Evolutionary conservation across 2,113 vertebrate species (phyloP), one percentile per base, ranked within the genome.

Genomic region (Paradisaea rubra): DNA sequence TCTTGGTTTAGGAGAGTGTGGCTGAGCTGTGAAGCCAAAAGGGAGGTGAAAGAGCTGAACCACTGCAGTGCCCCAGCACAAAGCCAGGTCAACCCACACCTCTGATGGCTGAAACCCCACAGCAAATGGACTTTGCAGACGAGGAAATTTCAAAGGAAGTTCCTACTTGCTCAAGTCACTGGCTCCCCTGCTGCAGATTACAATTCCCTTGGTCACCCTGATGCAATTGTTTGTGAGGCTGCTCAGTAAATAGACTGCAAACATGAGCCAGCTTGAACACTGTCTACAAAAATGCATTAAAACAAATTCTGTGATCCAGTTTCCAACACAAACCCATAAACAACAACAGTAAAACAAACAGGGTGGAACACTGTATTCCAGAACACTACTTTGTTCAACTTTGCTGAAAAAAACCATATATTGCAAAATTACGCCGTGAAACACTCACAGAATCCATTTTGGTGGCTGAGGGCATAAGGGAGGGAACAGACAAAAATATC

Each of bases 171-270:
- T 72, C 28, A 33, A 83, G 50, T 60, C 88, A 37, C 53, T 12
- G 13, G 68, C 56, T 86, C 23, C 71, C 45, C 57, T 63, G 50
- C 50, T 86, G 64, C 82, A 86, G 50, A 81, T 44, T 41, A 39
- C 33, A 80, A 44, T 25, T 56, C 82, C 64, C 71, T 54, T n/a
- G 76, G 42, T 90, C 79, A 73, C 54, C 60, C 50, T 57, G 85
- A 66, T 66, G 82, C 68, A 92, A 86, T 8, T 59, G 66, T 69
- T 82, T 69, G 82, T 56, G 76, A 95, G 60, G 68, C 45, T 53
- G 30, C 66, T 82, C 42, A 86, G 68, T 20, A 59, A 69, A 68
- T 0, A 70, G 8, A 27, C 81, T 79, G 52, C 44, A 82, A 88
- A 72, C 12, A 76, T 0, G 0, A 89, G 61, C 65, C 87, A 80